Percentiles rank a stretch among this genome's conserved stretches.
Evolutionary conservation across 2,888 invertebrate genomes (phyloP).

Genomic region (Nephrotoma flavescens): DNA sequence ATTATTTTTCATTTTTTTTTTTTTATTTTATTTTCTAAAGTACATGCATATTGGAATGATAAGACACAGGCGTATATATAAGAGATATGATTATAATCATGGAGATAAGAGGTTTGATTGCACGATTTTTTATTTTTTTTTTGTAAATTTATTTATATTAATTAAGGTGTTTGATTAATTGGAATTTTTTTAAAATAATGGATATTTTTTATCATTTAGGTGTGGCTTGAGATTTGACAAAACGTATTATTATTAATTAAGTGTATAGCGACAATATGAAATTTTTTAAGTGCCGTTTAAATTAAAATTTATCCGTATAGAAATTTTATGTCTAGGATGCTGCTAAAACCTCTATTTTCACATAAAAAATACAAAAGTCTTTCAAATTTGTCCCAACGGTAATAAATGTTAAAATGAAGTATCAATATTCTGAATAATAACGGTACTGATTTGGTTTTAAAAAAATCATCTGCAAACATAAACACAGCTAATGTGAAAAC

Average conservation of each 20-base stretch:
- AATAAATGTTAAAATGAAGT: background rate
- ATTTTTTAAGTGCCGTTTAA: background rate
- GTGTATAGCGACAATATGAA: background rate
- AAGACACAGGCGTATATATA: background rate
- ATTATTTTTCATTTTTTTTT: background rate
- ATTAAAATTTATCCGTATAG: background rate
- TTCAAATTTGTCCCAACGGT: background rate
- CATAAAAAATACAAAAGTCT: background rate
- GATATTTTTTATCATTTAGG: background rate
- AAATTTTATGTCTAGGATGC: background rate
- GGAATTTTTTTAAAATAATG: background rate
- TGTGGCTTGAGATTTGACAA: background rate
- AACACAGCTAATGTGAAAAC: background rate
- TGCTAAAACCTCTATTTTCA: background rate
- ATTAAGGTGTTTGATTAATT: background rate
- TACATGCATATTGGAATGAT: background rate
- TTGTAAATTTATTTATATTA: background rate
- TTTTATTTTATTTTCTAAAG: background rate
- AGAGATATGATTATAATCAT: background rate
- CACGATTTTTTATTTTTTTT: background rate
- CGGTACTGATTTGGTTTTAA: background rate
- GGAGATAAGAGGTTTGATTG: background rate
- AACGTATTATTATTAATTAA: background rate
- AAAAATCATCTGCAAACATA: background rate
- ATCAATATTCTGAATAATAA: background rate